Base-by-base conservation (phyloP, 2,888 invertebrate genomes). In the Furcula furcula region DNA sequence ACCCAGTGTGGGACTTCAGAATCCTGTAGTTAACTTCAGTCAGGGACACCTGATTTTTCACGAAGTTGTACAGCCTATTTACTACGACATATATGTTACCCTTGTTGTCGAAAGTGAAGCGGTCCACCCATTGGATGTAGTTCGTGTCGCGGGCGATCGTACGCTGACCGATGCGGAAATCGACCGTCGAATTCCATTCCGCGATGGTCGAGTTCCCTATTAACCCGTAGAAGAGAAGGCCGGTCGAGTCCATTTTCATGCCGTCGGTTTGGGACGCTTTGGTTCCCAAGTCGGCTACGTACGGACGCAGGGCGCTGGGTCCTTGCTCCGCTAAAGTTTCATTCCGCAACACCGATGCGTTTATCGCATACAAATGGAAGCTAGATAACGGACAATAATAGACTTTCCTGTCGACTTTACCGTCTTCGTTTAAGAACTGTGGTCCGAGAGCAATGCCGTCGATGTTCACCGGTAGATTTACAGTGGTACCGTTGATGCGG, bases 381-480 rank as follows among this genome's bases (percentile, higher is more conserved):
- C 94, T 94, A 3, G 94, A 92, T 5, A 94, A 62, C 0, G 95
- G 94, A 29, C 91, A 90, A 69, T 92, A 94, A 69, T 92, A 95
- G 1, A 95, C 86, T 49, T 90, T 90, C 25, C 87, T 73, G 46
- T 89, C 89, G 3, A 88, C 55, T 40, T 50, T 58, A 21, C 69
- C 69, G 9, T 78, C 70, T 19, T 70, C 76, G 25, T 60, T 76
- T 42, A 65, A 65, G 50, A 82, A 89, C 41, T 90, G 89, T 1
- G 93, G 93, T 0, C 94, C 93, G 1, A 94, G 75, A 0, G 94
- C 94, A 27, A 94, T 93, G 2, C 94, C 93, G 40, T 94, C 93
- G 19, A 94, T 85, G 65, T 92, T 91, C 15, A 93, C 90, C 0
- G 91, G 90, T 9, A 91, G 81, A 38, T 84, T 87, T 14, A 93